Percentiles rank a stretch among this genome's conserved stretches.
These are phyloP conservation scores for Epiblema foenella DNA, from an alignment of 2,888 invertebrate species.

Conservation along the genomic window DNA sequence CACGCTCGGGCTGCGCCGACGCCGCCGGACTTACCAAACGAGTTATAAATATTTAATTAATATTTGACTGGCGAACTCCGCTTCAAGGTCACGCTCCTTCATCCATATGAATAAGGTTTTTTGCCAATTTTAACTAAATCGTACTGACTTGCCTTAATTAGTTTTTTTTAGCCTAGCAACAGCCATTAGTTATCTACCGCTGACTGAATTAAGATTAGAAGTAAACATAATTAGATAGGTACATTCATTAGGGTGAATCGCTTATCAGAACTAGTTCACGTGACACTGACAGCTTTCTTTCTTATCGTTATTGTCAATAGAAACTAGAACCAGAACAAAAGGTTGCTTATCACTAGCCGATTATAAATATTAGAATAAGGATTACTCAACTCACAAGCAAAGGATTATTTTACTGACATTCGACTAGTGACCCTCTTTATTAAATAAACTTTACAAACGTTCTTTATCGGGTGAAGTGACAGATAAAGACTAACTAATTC, in stretches of 20 bases:
- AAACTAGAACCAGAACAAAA: slow-evolving; percentile 11
- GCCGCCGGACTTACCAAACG: slow-evolving; percentile 69
- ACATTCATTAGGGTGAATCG: slow-evolving; percentile 6
- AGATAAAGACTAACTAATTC: too few relatives aligned
- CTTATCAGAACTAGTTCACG: slow-evolving; percentile 18
- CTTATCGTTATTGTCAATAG: slow-evolving; percentile 13
- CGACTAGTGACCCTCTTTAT: too few relatives aligned
- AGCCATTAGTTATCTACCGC: slow-evolving; percentile 28
- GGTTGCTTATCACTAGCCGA: neutral
- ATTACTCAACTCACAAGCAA: neutral
- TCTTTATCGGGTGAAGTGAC: too few relatives aligned
- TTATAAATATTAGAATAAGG: neutral
- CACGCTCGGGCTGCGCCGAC: slow-evolving; percentile 57
- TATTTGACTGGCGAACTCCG: slow-evolving; percentile 75
- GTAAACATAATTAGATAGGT: slow-evolving; percentile 26
- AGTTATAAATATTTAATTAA: slow-evolving; percentile 81
- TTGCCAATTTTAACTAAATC: slow-evolving; percentile 31
- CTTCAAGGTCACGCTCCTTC: slow-evolving; percentile 67
- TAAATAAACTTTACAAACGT: too few relatives aligned
- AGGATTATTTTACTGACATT: neutral
- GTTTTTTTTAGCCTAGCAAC: slow-evolving; percentile 40
- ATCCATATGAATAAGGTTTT: slow-evolving; percentile 47
- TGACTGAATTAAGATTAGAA: slow-evolving; percentile 36
- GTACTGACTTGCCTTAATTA: slow-evolving; percentile 27
- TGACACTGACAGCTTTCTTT: slow-evolving; percentile 6